Percentiles rank a stretch among this genome's conserved stretches.
phyloP scores from a whole-genome alignment of 2,888 invertebrate species.

The Cephonodes hylas region DNA sequence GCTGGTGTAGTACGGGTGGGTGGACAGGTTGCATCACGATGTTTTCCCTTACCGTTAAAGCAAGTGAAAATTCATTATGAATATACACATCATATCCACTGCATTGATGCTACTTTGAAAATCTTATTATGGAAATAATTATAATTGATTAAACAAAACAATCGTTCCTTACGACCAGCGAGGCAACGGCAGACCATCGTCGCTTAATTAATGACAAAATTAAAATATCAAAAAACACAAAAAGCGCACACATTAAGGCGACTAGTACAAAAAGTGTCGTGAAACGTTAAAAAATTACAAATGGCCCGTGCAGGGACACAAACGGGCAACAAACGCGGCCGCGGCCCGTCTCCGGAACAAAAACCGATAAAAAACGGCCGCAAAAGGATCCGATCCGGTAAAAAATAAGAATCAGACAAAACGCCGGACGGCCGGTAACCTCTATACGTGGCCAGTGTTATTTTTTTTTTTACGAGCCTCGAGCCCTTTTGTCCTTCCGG shows the following conservation, averaged over 20 bases:
- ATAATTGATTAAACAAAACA: no score
- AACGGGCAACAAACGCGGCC: slow-evolving; percentile 43
- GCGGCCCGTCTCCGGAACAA: slow-evolving; percentile 76
- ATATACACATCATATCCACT: no score
- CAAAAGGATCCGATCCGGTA: slow-evolving; percentile 78
- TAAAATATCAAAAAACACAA: slow-evolving; percentile 58
- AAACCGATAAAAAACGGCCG: slow-evolving; percentile 77
- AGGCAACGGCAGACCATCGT: not conserved
- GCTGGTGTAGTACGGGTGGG: no score
- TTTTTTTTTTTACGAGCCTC: slow-evolving; percentile 71
- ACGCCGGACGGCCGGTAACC: slow-evolving; percentile 66
- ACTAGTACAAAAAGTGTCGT: slow-evolving; percentile 54
- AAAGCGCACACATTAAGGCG: slow-evolving; percentile 57
- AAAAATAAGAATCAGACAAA: slow-evolving; percentile 80
- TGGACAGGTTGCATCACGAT: no score
- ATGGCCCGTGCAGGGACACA: slow-evolving; percentile 62
- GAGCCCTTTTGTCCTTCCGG: slow-evolving; percentile 79
- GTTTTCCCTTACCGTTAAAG: no score
- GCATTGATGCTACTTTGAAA: no score
- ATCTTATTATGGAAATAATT: no score
- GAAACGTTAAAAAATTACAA: slow-evolving; percentile 72
- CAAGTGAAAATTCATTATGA: no score
- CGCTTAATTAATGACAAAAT: slow-evolving; percentile 53
- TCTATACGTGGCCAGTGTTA: slow-evolving; percentile 76
- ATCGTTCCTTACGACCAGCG: no score